Conservation (phyloP, 2,797 vertebrate genomes). For the Decapterus maruadsi region DNA sequence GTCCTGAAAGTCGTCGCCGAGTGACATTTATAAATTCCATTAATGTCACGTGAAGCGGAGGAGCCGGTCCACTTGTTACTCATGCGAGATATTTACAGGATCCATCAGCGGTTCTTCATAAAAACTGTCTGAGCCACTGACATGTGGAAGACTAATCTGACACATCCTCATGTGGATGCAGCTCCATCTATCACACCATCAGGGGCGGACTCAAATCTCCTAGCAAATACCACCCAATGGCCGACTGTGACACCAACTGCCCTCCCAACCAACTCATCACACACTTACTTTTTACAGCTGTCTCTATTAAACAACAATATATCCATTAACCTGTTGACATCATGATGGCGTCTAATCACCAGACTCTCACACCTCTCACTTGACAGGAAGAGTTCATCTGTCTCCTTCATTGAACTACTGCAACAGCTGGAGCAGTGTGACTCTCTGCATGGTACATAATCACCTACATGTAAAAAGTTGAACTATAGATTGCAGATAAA, state of each 20-base stretch:
- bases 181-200: not conserved
- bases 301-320: not conserved
- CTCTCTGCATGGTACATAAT: too few relatives aligned
- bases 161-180: not conserved
- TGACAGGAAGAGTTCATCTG: too few relatives aligned
- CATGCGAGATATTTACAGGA: conserved; percentile 21
- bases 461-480: too few relatives aligned
- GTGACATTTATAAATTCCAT: conserved; percentile 55
- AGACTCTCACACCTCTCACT: too few relatives aligned
- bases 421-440: too few relatives aligned
- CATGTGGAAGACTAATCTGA: not conserved
- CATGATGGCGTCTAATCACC: too few relatives aligned
- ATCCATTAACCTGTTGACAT: too few relatives aligned
- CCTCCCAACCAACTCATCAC: not conserved
- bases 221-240: not conserved
- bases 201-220: not conserved
- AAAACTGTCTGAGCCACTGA: not conserved
- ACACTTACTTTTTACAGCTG: not conserved
- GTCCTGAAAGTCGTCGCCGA: not conserved
- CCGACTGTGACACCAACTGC: not conserved
- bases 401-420: too few relatives aligned
- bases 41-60: conserved; percentile 35
- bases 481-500: too few relatives aligned
- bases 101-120: conserved; percentile 10
- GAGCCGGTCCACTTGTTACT: conserved; percentile 14